Conservation (phyloP, 2,113 vertebrate species). For the Cricetomys ansorgei region DNA sequence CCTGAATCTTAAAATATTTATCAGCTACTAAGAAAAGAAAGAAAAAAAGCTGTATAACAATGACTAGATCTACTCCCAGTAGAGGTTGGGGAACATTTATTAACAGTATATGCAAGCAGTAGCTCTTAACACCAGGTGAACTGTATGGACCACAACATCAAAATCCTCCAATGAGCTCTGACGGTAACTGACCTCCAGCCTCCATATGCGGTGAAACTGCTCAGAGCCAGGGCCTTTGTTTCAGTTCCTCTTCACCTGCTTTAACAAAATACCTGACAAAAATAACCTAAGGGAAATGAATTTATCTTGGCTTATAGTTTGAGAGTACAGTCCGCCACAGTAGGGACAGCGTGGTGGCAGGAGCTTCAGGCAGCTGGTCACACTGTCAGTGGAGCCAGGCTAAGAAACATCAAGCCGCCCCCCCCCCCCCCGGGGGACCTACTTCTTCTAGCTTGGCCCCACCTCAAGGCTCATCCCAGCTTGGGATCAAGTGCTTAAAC, state of each 20-base stretch:
- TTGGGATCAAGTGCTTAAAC: neutral
- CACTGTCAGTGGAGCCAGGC: neutral
- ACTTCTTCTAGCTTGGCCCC: neutral
- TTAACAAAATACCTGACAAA: neutral
- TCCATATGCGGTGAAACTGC: neutral
- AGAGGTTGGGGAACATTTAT: neutral
- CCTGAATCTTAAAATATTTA: neutral
- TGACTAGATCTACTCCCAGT: neutral
- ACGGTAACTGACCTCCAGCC: neutral
- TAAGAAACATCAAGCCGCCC: neutral
- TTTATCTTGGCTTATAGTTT: neutral
- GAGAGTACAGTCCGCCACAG: neutral
- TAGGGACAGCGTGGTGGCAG: neutral
- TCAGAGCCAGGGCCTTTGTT: neutral
- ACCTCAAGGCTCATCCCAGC: neutral
- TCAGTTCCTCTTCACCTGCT: neutral
- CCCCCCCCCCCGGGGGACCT: no score
- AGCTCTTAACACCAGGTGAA: neutral
- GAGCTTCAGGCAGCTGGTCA: neutral
- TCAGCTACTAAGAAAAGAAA: neutral
- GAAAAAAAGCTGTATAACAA: neutral
- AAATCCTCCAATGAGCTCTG: neutral
- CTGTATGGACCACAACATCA: fast-evolving
- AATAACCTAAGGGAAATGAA: neutral
- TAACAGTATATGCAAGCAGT: neutral